Conservation (phyloP, 2,113 vertebrate genomes). For the Dipodomys spectabilis region DNA sequence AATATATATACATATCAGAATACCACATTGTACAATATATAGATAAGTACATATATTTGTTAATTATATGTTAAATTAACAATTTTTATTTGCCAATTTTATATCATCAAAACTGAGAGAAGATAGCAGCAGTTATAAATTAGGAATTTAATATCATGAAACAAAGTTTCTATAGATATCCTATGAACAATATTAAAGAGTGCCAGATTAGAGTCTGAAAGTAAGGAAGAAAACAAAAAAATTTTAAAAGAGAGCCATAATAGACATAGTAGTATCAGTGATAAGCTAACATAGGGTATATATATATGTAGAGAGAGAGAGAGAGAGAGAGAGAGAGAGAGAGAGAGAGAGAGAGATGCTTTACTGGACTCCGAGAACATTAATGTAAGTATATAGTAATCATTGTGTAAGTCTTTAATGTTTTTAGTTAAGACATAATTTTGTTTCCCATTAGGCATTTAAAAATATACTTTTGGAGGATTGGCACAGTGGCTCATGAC, state of each 20-base stretch:
- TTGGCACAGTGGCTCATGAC: no score
- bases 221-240: constrained; percentile 24
- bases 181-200: constrained; percentile 30
- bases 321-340: neutral
- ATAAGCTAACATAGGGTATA: neutral
- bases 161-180: constrained; percentile 31
- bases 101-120: neutral
- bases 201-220: constrained; percentile 17
- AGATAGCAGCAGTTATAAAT: constrained; percentile 9
- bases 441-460: neutral
- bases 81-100: neutral
- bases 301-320: no score
- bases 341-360: neutral
- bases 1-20: neutral
- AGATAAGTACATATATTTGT: no score
- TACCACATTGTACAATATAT: neutral
- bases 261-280: neutral
- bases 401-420: neutral
- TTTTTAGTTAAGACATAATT: neutral
- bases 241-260: neutral
- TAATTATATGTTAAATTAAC: no score
- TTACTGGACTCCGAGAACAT: neutral
- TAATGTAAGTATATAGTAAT: neutral
- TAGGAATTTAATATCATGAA: constrained; percentile 19
- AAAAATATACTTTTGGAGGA: neutral